Base-by-base conservation (phyloP, 2,888 invertebrate species). In the Dascillus cervinus region DNA sequence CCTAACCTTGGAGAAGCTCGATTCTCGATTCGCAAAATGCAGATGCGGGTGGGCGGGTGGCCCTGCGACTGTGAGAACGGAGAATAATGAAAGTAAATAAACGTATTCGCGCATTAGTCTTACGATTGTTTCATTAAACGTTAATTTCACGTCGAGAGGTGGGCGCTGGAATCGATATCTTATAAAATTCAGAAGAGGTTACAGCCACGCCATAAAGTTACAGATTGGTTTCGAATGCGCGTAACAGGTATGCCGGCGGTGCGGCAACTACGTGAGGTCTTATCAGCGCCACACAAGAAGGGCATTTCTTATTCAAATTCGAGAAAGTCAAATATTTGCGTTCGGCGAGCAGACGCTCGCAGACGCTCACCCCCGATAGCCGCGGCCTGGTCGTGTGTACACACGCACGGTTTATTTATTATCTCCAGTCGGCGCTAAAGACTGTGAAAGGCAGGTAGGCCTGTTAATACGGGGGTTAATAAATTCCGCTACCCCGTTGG, bases 221-320 rank as follows among this genome's bases (percentile, higher is more conserved):
- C 37, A 29, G 27, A 37, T 37, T 37, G 30, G 22, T 29, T 33
- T 27, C 9, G 37, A 33, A 33, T 26, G 28, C 32, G 32, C 34
- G 38, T 34, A 28, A 27, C 29, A 35, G 32, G 38, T 38, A 38
- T 38, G 30, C 29, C 26, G 34, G 32, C 34, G 30, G 20, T 22
- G 22, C 21, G 37, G 38, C 29, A 35, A 17, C 25, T 38, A 33
- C 37, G 40, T 35, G 40, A 22, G 40, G 40, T 40, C 40, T 29
- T 13, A 32, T 15, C 25, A 13, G 29, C 29, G 25, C 38, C 34
- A 34, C 38, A 38, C 38, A 38, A 31, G 38, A 23, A 30, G 38
- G 29, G 17, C 17, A 17, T 17, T 17, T 8, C 8, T 17, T 8
- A 17, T 17, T 17, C 8, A 8, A 17, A 17, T 4, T 6, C 5